A percentile compares a stretch with the other conserved stretches of the same genome.
phyloP scores from a whole-genome alignment of 2,888 invertebrate species.

The Callimorpha dominula region DNA sequence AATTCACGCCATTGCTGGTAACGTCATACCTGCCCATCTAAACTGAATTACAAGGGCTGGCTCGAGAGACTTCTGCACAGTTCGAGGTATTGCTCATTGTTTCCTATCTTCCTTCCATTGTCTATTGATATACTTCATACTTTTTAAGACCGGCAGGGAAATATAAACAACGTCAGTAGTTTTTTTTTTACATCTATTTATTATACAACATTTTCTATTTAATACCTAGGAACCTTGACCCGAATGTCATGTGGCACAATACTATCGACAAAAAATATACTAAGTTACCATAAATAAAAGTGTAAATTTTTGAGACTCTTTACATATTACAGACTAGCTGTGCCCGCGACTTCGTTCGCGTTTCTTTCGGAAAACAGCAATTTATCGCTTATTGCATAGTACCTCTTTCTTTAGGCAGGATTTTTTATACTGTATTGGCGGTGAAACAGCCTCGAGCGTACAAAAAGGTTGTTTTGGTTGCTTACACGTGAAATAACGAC shows the following conservation, averaged over 20 bases:
- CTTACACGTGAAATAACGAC: no score
- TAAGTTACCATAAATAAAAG: background rate
- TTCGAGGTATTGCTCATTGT: constrained; percentile 7
- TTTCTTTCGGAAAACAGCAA: no score
- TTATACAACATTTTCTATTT: background rate
- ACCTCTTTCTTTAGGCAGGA: no score
- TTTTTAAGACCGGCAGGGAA: no score
- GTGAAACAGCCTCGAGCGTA: no score
- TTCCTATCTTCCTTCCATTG: background rate
- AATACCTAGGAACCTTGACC: no score
- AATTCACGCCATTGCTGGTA: constrained; percentile 44
- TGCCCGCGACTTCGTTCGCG: no score
- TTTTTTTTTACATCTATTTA: background rate
- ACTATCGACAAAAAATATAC: no score
- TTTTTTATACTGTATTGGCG: no score
- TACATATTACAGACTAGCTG: background rate
- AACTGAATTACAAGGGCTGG: constrained; percentile 48
- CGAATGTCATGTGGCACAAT: background rate
- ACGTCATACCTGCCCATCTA: constrained; percentile 39
- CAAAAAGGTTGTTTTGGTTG: no score
- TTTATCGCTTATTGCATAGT: no score
- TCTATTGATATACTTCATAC: background rate
- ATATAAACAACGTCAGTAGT: background rate
- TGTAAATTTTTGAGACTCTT: background rate
- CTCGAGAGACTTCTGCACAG: constrained; percentile 18